A percentile compares a stretch with the other conserved stretches of the same genome.
Evolutionary conservation across 2,888 invertebrate species (phyloP).

Genomic region (Mactromeris polynyma): DNA sequence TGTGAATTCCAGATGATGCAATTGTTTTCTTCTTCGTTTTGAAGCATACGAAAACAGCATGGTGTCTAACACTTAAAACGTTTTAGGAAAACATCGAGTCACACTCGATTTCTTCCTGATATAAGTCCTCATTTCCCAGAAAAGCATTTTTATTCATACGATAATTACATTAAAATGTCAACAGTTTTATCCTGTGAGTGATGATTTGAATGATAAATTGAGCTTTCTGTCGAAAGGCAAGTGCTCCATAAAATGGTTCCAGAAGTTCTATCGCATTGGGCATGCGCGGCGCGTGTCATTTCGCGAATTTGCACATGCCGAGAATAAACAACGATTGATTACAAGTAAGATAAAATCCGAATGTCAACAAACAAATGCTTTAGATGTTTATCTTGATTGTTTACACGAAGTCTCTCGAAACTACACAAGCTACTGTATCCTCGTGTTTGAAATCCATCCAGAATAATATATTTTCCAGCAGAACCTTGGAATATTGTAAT

Average conservation of each 20-base stretch:
- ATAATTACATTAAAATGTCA: background rate
- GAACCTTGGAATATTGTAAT: too few relatives aligned
- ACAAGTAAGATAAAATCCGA: background rate
- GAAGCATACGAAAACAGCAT: background rate
- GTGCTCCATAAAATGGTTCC: background rate
- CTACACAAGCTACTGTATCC: background rate
- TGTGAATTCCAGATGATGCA: background rate
- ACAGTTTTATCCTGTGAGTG: background rate
- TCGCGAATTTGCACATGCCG: background rate
- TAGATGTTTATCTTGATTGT: background rate
- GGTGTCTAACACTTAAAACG: background rate
- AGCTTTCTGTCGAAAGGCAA: background rate
- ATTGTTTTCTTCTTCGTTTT: background rate
- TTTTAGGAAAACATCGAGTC: background rate
- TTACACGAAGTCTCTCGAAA: background rate
- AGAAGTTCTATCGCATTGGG: background rate
- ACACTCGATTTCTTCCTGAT: background rate
- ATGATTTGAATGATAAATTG: background rate
- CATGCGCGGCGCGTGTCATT: conserved; percentile 11
- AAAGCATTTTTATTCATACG: background rate
- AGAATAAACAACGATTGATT: background rate
- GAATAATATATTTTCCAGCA: too few relatives aligned
- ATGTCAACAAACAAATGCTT: conserved; percentile 13
- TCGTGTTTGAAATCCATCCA: too few relatives aligned
- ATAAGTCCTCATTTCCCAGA: background rate